These are phyloP conservation scores for Auanema sp. DNA, from an alignment of 2,888 invertebrate genomes.

Conservation along the genomic window DNA sequence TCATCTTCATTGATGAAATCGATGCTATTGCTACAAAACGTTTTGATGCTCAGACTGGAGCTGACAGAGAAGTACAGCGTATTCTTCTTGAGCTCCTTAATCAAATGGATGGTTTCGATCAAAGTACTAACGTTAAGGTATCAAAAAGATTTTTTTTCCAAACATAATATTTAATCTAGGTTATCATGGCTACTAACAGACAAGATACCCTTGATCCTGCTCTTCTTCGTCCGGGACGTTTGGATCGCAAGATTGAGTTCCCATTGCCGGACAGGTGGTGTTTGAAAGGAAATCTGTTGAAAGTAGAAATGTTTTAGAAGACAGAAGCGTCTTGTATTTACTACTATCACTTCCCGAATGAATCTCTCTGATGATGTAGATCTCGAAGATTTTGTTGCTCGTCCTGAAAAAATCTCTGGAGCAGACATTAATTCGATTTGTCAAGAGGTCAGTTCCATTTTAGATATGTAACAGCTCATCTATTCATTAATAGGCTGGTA, in stretches of 20 bases:
- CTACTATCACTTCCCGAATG: conserved; percentile 95
- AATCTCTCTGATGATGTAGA: conserved; percentile 95
- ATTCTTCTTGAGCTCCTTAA: conserved; percentile 93
- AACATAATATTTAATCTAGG: conserved; percentile 67
- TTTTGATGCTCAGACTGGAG: conserved; percentile 64
- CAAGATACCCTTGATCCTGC: conserved; percentile 99
- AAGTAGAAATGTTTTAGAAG: conserved; percentile 59
- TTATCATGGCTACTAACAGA: conserved; percentile 92
- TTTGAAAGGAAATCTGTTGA: neutral
- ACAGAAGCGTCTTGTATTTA: conserved; percentile 91
- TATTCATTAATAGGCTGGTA: conserved; percentile 77
- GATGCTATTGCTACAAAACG: conserved; percentile 99
- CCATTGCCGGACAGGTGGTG: conserved; percentile 82
- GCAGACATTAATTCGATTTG: conserved; percentile 99
- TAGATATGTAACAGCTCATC: neutral
- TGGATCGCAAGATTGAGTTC: conserved; percentile 98
- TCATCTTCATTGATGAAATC: conserved; percentile 99
- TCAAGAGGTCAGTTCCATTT: conserved; percentile 75
- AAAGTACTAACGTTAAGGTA: conserved; percentile 98
- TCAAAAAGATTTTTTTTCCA: conserved; percentile 18
- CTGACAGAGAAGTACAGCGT: conserved; percentile 75
- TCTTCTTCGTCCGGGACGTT: conserved; percentile 86
- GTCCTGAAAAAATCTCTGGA: conserved; percentile 97
- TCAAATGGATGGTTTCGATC: conserved; percentile 99
- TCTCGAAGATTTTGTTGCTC: conserved; percentile 95